Base-by-base conservation (phyloP, 2,113 vertebrate species). In the Chlamydotis undulata region DNA sequence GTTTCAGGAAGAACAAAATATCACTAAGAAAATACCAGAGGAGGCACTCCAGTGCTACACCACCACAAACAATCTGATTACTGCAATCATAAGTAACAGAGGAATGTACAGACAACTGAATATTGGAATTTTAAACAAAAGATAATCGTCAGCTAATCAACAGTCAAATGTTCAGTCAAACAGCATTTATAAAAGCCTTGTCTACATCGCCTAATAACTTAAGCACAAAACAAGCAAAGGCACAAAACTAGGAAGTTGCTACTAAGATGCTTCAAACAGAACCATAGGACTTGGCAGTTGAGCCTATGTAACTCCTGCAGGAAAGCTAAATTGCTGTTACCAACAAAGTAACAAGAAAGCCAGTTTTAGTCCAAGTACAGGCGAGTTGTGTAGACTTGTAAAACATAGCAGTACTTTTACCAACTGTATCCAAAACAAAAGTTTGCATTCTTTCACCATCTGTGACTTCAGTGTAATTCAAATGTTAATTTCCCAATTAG, bases 141-240 rank as follows among this genome's bases (percentile, higher is more conserved):
- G 26, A 35, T 18, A 53, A 37, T 17, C n/a, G 41, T 19, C 19
- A 70, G 28, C 22, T 33, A 77, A 35, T 31, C 49, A 56, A 25
- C 33, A 89, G 35, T 19, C 43, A 65, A 60, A 61, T 39, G n/a
- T 24, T 74, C 19, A 9, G 25, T 24, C 53, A 74, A 67, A 78
- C 4, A 39, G 14, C 10, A 70, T 45, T 53, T 49, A n/a, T 21
- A 75, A 73, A 87, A 67, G n/a, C 29, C 25, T 41, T 1, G 2
- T 35, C 53, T 68, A 85, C 0, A 0, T 0, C 11, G 11, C 14
- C 25, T 41, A 63, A 63, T 45, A 43, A 76, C 29, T 71, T 21
- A 76, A 53, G 53, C 19, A 50, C 31, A 71, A 41, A 55, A 43
- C 15, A 25, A 65, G 26, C 15, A 50, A 37, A 84, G 13, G n/a